A percentile compares a stretch with the other conserved stretches of the same genome.
Evolutionary conservation across 2,797 vertebrate genomes (phyloP).

Genomic region (Champsocephalus gunnari): DNA sequence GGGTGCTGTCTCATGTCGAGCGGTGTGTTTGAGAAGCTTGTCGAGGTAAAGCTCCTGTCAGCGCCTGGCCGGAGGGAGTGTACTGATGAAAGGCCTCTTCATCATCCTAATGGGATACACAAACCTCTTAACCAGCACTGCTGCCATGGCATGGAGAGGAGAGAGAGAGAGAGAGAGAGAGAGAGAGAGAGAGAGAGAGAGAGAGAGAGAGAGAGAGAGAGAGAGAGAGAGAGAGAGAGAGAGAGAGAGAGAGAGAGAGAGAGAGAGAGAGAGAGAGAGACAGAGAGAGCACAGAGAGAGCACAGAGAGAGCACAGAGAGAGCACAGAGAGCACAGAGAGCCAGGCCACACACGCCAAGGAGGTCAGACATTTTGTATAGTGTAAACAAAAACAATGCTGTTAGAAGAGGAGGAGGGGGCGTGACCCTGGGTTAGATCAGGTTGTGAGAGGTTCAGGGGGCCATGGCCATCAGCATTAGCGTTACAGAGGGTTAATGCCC

Average conservation of each 20-base stretch:
- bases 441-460: constrained; percentile 63
- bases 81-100: constrained; percentile 87
- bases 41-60: constrained; percentile 87
- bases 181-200: background rate
- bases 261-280: constrained; percentile 12
- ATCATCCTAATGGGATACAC: constrained; percentile 88
- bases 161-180: constrained; percentile 34
- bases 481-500: constrained; percentile 67
- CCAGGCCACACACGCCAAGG: constrained; percentile 50
- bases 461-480: constrained; percentile 48
- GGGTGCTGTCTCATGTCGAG: constrained; percentile 78
- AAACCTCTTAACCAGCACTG: constrained; percentile 83
- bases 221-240: constrained; percentile 32
- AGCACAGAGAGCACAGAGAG: constrained; percentile 23
- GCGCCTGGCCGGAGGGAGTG: constrained; percentile 80
- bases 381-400: constrained; percentile 59
- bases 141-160: constrained; percentile 65
- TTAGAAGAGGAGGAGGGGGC: constrained; percentile 44
- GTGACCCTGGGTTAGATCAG: constrained; percentile 42
- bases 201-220: constrained; percentile 6
- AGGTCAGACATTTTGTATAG: constrained; percentile 41
- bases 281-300: constrained; percentile 16
- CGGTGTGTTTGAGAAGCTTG: constrained; percentile 81
- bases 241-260: constrained; percentile 35
- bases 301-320: constrained; percentile 26